Percentiles rank a stretch among this genome's conserved stretches.
These are phyloP conservation scores for Thripadectes ignobilis DNA, from an alignment of 2,797 vertebrate species.

Conservation along the genomic window DNA sequence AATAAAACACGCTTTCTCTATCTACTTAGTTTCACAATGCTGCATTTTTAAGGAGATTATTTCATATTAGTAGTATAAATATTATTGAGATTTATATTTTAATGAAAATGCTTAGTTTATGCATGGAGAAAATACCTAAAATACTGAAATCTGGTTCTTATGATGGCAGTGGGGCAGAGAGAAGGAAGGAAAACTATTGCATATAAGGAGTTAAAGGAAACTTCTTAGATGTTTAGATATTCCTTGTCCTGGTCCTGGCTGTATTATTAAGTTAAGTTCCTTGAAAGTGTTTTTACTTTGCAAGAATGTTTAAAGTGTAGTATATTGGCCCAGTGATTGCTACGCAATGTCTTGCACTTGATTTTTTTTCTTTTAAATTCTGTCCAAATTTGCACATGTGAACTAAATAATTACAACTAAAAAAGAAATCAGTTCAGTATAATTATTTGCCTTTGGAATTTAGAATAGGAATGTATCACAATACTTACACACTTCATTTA, in stretches of 20 bases:
- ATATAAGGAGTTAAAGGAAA: neutral
- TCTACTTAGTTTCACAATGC: neutral
- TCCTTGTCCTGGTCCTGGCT: neutral
- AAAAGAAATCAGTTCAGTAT: neutral
- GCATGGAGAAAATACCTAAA: neutral
- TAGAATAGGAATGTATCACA: neutral
- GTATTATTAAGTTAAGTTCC: neutral
- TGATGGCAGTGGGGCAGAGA: neutral
- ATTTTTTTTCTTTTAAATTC: conserved; percentile 16
- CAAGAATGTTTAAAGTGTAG: neutral
- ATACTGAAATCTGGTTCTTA: neutral
- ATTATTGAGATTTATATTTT: neutral
- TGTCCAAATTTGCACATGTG: neutral
- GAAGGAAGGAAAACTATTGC: neutral
- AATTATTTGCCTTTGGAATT: conserved; percentile 9
- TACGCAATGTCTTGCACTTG: neutral
- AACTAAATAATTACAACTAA: neutral
- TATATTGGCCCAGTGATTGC: neutral
- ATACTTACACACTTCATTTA: neutral
- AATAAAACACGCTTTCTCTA: neutral
- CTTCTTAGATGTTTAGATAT: neutral
- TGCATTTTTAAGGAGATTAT: neutral
- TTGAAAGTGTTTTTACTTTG: neutral
- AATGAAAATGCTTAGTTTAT: neutral
- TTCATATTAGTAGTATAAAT: neutral